Evolutionary conservation across 2,113 vertebrate genomes (phyloP), one percentile per base, ranked within the genome.

Genomic region (Poecilia latipinna): DNA sequence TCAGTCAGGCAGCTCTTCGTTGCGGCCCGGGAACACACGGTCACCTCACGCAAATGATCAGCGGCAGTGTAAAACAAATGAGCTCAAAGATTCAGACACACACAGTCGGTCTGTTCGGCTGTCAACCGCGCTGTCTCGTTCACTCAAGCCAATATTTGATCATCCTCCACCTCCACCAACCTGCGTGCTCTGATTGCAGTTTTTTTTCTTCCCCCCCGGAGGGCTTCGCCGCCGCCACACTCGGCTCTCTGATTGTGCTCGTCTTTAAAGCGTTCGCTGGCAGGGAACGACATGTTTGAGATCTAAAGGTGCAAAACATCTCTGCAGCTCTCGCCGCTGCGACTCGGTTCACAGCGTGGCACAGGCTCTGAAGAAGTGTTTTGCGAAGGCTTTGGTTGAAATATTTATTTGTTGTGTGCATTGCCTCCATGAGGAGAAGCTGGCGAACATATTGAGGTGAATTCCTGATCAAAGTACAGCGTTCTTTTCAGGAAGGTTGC

Each of bases 391-490:
- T 22, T 73, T 8, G 35, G 15, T 12, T 86, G 33, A 73, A 87
- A 86, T 79, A 82, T 80, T 72, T 66, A 76, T 83, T 75, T 75
- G 65, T 61, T 69, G 63, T 29, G 37, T 33, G 44, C 39, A 12
- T 0, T 54, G 71, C 71, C 31, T 76, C 6, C 7, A 1, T 10
- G 10, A 57, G 17, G 48, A 64, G n/a, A 73, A 71, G 71, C 61
- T n/a, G 26, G 24, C 42, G 4, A 26, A 4, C 13, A 28, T 15
- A 70, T 19, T 70, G 37, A 75, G 63, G 54, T 17, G 32, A 77
- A 61, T 44, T 35, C 69, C 35, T 31, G 63, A 80, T 87, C 60
- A 66, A 24, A 68, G 17, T n/a, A 65, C 3, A n/a, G 70, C 15
- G n/a, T 13, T 28, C 12, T 66, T 61, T 72, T 48, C 12, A 37